These are phyloP conservation scores for Chymomyza fuscimana DNA, from an alignment of 2,888 invertebrate genomes.

Conservation along the genomic window DNA sequence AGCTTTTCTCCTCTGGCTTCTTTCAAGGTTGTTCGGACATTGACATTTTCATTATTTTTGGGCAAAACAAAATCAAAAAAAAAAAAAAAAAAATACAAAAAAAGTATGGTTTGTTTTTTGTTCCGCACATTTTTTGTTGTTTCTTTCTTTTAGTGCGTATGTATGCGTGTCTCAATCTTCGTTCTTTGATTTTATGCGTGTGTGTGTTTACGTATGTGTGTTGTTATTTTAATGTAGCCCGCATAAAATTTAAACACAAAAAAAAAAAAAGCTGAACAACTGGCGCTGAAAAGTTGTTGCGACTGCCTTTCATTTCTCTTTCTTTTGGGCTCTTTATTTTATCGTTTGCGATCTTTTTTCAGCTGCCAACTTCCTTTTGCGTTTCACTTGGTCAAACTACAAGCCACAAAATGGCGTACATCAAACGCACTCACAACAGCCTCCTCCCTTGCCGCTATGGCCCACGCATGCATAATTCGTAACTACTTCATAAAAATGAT, in stretches of 20 bases:
- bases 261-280: constrained; percentile 28
- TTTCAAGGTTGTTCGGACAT: constrained; percentile 81
- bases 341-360: constrained; percentile 8
- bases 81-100: constrained; percentile 24
- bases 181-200: constrained; percentile 48
- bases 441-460: not conserved
- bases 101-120: constrained; percentile 45
- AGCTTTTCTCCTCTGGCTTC: constrained; percentile 76
- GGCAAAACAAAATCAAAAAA: constrained; percentile 46
- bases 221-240: constrained; percentile 53
- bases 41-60: constrained; percentile 78
- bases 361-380: constrained; percentile 17
- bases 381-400: not conserved
- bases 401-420: not conserved
- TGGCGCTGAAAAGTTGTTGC: constrained; percentile 56
- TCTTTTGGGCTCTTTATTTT: constrained; percentile 44
- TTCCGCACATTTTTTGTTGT: constrained; percentile 28
- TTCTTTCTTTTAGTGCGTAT: constrained; percentile 41
- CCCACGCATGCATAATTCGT: constrained; percentile 19
- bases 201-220: constrained; percentile 23
- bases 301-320: constrained; percentile 59
- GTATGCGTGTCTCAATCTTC: constrained; percentile 48
- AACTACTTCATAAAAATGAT: constrained; percentile 40
- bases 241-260: constrained; percentile 56
- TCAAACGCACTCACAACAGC: not conserved